These are phyloP conservation scores for Chascanopsetta lugubris DNA, from an alignment of 2,113 vertebrate species.

Conservation along the genomic window DNA sequence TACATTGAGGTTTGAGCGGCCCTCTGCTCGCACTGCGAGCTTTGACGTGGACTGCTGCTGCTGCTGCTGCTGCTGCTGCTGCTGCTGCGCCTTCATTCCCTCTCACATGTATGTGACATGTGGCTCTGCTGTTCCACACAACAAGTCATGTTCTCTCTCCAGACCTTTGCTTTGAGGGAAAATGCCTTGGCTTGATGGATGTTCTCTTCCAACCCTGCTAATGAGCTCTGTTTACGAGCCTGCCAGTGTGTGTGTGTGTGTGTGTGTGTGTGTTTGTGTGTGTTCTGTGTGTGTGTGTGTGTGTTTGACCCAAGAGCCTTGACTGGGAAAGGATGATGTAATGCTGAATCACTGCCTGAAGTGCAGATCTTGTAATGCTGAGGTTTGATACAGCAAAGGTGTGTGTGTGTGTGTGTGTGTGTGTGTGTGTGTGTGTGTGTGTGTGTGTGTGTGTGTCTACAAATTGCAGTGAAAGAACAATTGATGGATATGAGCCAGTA, in stretches of 20 bases:
- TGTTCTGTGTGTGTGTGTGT: slow-evolving; percentile 7
- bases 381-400: slow-evolving; percentile 35
- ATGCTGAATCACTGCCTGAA: slow-evolving; percentile 55
- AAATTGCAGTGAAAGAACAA: slow-evolving; percentile 68
- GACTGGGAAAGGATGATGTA: slow-evolving; percentile 71
- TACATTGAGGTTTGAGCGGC: no score
- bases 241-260: slow-evolving; percentile 12
- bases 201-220: slow-evolving; percentile 22
- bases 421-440: slow-evolving; percentile 35
- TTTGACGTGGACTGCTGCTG: no score
- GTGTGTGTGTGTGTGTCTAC: slow-evolving; percentile 22
- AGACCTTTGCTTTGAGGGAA: slow-evolving; percentile 26
- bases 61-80: no score
- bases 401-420: slow-evolving; percentile 10
- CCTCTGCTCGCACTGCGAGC: no score
- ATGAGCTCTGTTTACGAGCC: slow-evolving; percentile 24
- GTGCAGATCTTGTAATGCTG: slow-evolving; percentile 31
- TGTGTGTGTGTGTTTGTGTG: slow-evolving; percentile 21
- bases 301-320: slow-evolving; percentile 33
- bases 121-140: no score
- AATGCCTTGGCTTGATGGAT: slow-evolving; percentile 33
- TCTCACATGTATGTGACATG: no score
- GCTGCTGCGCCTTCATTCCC: no score
- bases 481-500: slow-evolving; percentile 76
- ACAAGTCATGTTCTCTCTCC: slow-evolving; percentile 26